Evolutionary conservation across 2,113 vertebrate species (phyloP).

Genomic region (Spilogale gracilis): DNA sequence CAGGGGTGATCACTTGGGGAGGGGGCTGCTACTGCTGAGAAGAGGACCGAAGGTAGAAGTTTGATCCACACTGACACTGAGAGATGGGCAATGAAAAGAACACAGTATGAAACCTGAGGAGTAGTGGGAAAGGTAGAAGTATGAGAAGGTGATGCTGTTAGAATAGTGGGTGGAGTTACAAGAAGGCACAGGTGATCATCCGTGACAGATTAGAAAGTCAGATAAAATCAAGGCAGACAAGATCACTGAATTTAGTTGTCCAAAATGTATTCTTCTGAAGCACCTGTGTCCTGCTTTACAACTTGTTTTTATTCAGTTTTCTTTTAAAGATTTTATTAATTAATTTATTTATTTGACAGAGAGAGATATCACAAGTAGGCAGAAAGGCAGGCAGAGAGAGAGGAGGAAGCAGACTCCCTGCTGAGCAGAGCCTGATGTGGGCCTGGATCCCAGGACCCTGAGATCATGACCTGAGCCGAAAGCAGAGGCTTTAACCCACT

Average conservation of each 20-base stretch:
- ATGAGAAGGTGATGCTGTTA: not conserved
- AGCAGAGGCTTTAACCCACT: no score
- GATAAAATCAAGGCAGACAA: not conserved
- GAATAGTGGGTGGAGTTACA: not conserved
- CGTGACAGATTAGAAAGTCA: slow-evolving; percentile 12
- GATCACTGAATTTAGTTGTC: not conserved
- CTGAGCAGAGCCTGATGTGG: no score
- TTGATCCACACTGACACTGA: not conserved
- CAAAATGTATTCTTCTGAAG: not conserved
- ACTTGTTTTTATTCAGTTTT: not conserved
- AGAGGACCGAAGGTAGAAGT: not conserved
- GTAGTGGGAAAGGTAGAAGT: not conserved
- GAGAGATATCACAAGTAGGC: no score
- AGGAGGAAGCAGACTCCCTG: no score
- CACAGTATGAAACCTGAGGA: not conserved
- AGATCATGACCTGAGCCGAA: no score
- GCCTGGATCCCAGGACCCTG: no score
- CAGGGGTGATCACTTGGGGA: not conserved
- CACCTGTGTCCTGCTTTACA: not conserved
- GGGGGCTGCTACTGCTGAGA: not conserved
- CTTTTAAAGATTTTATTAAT: no score
- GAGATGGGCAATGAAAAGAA: not conserved
- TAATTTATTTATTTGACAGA: no score
- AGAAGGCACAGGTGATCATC: not conserved
- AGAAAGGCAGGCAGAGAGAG: no score